Percentiles rank a stretch among this genome's conserved stretches.
phyloP scores from a whole-genome alignment of 1,140 invertebrate genomes.

The Varroa destructor region DNA sequence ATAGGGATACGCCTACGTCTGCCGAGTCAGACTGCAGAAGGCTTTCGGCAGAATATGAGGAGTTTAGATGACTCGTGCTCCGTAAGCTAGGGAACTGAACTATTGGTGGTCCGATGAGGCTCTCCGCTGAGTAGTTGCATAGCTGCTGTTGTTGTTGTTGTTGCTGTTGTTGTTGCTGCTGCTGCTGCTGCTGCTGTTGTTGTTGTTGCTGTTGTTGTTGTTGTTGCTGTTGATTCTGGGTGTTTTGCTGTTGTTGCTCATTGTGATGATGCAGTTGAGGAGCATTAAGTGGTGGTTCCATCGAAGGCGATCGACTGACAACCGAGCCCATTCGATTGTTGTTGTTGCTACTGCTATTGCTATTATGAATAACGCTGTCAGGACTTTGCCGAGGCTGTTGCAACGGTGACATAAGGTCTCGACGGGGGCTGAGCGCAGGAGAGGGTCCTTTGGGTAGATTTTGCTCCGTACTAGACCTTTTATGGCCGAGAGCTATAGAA shows the following conservation, averaged over 20 bases:
- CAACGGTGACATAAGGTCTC: background rate
- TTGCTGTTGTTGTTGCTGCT: slow-evolving; percentile 14
- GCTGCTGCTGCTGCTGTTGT: background rate
- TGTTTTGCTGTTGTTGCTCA: background rate
- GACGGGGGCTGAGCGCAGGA: background rate
- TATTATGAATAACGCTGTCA: background rate
- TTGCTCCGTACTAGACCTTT: too few relatives aligned
- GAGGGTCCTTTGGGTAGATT: background rate
- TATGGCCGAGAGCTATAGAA: too few relatives aligned
- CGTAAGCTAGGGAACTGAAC: background rate
- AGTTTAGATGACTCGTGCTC: slow-evolving; percentile 4
- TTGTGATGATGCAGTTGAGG: background rate
- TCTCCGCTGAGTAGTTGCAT: slow-evolving; percentile 26
- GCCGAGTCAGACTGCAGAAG: slow-evolving; percentile 7
- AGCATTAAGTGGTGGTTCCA: background rate
- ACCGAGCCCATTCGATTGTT: background rate
- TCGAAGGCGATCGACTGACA: slow-evolving; percentile 1
- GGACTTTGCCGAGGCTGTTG: slow-evolving; percentile 6
- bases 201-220: background rate
- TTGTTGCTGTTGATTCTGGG: slow-evolving; percentile 6
- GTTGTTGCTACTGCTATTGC: too few relatives aligned
- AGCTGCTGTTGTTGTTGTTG: slow-evolving; percentile 26
- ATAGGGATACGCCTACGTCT: background rate
- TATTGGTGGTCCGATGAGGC: slow-evolving; percentile 24
- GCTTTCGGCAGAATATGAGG: slow-evolving; percentile 15